These are phyloP conservation scores for Brienomyrus longianalis DNA, from an alignment of 2,113 vertebrate genomes.

Conservation along the genomic window DNA sequence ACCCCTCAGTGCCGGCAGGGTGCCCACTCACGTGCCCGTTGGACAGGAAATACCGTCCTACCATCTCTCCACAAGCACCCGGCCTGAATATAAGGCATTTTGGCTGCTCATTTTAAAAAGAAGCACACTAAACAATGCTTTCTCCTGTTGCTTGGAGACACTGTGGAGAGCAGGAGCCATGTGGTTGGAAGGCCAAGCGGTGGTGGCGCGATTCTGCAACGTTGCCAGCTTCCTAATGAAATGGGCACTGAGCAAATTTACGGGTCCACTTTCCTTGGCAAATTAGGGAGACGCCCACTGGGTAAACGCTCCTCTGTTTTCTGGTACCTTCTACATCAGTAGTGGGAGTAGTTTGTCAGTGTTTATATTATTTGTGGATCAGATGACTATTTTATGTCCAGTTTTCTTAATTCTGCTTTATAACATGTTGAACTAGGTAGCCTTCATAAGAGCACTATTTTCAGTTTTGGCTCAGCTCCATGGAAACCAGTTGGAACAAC, in stretches of 20 bases:
- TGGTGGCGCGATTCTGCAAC: neutral
- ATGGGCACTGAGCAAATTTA: neutral
- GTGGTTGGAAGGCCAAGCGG: neutral
- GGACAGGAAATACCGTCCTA: neutral
- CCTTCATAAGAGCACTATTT: neutral
- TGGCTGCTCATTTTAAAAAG: neutral
- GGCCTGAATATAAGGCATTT: neutral
- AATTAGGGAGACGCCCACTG: neutral
- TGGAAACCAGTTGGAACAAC: neutral
- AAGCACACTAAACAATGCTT: neutral
- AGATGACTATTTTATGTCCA: neutral
- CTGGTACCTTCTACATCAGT: neutral
- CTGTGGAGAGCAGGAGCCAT: neutral
- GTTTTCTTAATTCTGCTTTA: neutral
- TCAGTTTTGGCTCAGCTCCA: neutral
- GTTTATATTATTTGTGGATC: neutral
- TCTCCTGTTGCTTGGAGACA: slow-evolving; percentile 6
- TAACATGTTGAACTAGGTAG: neutral
- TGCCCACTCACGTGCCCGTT: neutral
- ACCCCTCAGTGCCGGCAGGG: neutral
- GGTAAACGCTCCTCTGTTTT: neutral
- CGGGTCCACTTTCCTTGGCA: neutral
- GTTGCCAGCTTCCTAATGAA: neutral
- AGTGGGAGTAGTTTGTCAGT: neutral
- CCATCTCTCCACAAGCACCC: neutral